Evolutionary conservation across 2,888 invertebrate species (phyloP).

Genomic region (Belgica antarctica): DNA sequence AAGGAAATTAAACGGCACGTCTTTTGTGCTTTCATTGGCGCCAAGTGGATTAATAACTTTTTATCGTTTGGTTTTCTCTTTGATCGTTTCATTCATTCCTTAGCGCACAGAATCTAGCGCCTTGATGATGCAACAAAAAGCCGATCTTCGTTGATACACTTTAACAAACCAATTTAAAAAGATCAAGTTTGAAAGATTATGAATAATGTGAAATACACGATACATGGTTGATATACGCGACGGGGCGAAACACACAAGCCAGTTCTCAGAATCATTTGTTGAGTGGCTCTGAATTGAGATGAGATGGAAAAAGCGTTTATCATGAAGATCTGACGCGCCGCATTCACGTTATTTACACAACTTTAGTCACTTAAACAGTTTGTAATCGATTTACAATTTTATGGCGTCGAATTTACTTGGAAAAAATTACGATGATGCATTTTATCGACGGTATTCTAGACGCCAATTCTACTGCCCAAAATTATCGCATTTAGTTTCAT

Average conservation of each 20-base stretch:
- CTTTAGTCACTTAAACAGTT: too few relatives aligned
- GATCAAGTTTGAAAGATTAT: conserved; percentile 24
- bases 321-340: neutral
- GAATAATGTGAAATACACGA: neutral
- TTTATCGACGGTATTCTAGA: too few relatives aligned
- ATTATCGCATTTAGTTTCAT: neutral
- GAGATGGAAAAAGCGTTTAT: neutral
- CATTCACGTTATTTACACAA: conserved; percentile 2
- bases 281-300: neutral
- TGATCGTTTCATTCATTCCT: conserved; percentile 6
- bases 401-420: too few relatives aligned
- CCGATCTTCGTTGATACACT: conserved; percentile 29
- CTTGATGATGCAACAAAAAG: conserved; percentile 30
- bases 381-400: conserved; percentile 2
- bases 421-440: too few relatives aligned
- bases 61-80: conserved; percentile 9
- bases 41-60: conserved; percentile 41
- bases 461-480: neutral
- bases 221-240: conserved; percentile 11
- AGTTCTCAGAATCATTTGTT: conserved; percentile 38
- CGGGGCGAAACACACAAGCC: conserved; percentile 23
- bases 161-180: conserved; percentile 43
- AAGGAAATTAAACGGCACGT: conserved; percentile 31
- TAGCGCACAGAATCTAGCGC: conserved; percentile 38
- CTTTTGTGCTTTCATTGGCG: conserved; percentile 11